A percentile compares a stretch with the other conserved stretches of the same genome.
These are phyloP conservation scores for Entomobrya multifasciata DNA, from an alignment of 2,888 invertebrate species.

Conservation along the genomic window DNA sequence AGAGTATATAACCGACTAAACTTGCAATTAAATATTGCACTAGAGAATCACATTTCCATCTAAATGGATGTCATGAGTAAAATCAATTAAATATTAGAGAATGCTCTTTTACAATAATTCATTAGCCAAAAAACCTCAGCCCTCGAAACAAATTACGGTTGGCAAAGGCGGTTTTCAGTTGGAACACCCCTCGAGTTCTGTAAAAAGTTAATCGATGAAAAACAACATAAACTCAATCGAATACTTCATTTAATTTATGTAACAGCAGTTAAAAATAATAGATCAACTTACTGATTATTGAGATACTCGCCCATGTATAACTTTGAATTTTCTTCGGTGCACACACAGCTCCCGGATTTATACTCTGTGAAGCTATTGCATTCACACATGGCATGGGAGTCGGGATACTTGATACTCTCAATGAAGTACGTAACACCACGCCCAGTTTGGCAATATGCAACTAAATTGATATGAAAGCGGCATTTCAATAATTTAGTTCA, in stretches of 20 bases:
- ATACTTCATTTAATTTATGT: no score
- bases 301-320: conserved; percentile 54
- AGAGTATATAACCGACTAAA: no score
- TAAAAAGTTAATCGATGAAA: neutral
- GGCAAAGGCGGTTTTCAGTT: neutral
- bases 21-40: no score
- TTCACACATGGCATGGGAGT: conserved; percentile 75
- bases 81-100: no score
- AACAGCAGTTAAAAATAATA: neutral
- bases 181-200: conserved; percentile 56
- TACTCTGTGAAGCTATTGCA: conserved; percentile 73
- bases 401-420: conserved; percentile 74
- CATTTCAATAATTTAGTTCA: neutral
- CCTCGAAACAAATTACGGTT: conserved; percentile 5
- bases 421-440: conserved; percentile 75
- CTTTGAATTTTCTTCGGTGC: conserved; percentile 26
- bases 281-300: conserved; percentile 45
- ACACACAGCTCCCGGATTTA: conserved; percentile 68
- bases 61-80: no score
- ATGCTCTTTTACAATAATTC: no score
- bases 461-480: conserved; percentile 53
- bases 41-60: no score
- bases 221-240: no score
- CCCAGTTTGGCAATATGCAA: conserved; percentile 74
- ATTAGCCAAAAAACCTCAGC: conserved; percentile 34